A percentile compares a stretch with the other conserved stretches of the same genome.
Evolutionary conservation across 2,113 vertebrate genomes (phyloP).

Genomic region (Narcine bancroftii): DNA sequence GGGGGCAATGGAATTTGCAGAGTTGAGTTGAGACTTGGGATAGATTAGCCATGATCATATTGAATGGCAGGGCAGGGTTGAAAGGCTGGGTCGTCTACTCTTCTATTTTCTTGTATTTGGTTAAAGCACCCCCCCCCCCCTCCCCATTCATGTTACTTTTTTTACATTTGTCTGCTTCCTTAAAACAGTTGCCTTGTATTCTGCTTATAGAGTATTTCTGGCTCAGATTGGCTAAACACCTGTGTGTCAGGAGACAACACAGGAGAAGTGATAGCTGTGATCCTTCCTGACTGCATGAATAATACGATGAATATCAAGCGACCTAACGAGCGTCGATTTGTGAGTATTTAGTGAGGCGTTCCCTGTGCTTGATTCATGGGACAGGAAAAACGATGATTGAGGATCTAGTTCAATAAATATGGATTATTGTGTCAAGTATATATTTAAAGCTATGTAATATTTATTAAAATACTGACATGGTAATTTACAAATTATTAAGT

Average conservation of each 20-base stretch:
- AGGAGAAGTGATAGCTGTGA: constrained; percentile 69
- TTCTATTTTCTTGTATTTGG: no score
- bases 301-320: constrained; percentile 62
- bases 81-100: no score
- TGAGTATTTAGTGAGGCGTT: constrained; percentile 50
- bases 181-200: background rate
- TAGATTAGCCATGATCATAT: no score
- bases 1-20: no score
- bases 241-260: constrained; percentile 65
- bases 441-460: background rate
- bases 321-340: constrained; percentile 70
- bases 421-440: background rate
- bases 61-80: no score
- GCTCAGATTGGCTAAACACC: constrained; percentile 79
- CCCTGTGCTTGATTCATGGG: background rate
- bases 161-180: background rate
- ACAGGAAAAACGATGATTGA: background rate
- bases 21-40: no score
- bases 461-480: background rate
- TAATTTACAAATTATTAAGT: background rate
- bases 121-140: background rate
- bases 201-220: constrained; percentile 72
- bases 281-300: constrained; percentile 61
- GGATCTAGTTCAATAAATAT: background rate
- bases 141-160: background rate